Base-by-base conservation (phyloP, 2,797 vertebrate genomes). In the Champsocephalus esox region DNA sequence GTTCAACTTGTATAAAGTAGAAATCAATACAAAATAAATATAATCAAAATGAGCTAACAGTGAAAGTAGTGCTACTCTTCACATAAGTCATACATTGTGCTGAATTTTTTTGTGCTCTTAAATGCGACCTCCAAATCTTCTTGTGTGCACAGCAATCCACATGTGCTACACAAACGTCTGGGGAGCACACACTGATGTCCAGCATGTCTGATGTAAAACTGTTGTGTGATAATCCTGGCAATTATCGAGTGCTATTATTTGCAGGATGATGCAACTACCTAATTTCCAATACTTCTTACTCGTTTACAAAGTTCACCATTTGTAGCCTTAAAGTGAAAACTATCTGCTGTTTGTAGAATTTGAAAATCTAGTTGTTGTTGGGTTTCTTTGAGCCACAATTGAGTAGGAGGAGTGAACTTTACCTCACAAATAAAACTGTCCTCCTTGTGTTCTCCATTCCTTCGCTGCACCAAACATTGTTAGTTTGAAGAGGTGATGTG, bases 401-500 rank as follows among this genome's bases (percentile, higher is more conserved):
- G 62, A 79, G 58, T 50, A 28, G 24, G 24, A 28, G 24, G 24
- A 75, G 24, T 66, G 43, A 87, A 86, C 57, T 59, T 76, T 58
- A 52, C 44, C 50, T 43, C 68, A 32, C 73, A 66, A 70, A 73
- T 71, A 77, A 75, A 86, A 75, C 79, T 75, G 82, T 88, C 83
- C 87, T 72, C 67, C 68, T 55, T 75, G 66, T 73, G 45, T 66
- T 82, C 75, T 79, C 24, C 62, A 19, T 81, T 72, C 64, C 64
- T 86, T 68, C 13, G 19, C 66, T 56, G 71, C 79, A 75, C 57
- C 65, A 81, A 86, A 85, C 84, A 78, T 88, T 88, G 83, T 84
- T 90, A 87, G 83, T 90, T 85, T 91, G 82, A 89, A 77, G 75
- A 66, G 74, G 66, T 78, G 83, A 88, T 83, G 77, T 66, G 79